Base-by-base conservation (phyloP, 1,140 invertebrate species). In the Meloidogyne hapla region DNA sequence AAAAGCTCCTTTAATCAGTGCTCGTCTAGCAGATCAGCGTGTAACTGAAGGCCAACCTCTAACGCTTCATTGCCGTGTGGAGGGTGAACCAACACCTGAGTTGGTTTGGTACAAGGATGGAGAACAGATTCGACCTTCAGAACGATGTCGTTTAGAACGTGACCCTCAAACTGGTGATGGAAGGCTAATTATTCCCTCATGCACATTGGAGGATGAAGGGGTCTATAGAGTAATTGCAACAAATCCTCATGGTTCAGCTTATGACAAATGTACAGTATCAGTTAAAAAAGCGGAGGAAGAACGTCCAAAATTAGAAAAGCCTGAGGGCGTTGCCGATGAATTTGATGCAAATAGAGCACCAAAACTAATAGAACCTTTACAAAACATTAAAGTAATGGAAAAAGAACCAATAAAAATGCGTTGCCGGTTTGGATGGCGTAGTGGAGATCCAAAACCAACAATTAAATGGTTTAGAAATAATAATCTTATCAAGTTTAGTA, bases 371-470 rank as follows among this genome's bases (percentile, higher is more conserved):
- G 75, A 83, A 40, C 85, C 85, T 26, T 69, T 86, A 67, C 79
- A 86, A 45, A 87, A 83, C 66, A 77, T 86, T 12, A 79, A 77
- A 64, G 80, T 85, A 18, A 79, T 79, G 1, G 93, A 95, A 88
- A 92, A 91, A 48, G 92, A 94, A 81, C 91, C 90, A 56, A 91
- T 94, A 28, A 92, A 91, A 56, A 91, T 96, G 81, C 91, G 91
- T 66, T 91, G 95, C 23, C 91, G 94, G 81, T 91, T 95, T 0
- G 48, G 18, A 56, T 56, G 48, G 48, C 12, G 12, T n/a, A 91
- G 93, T 81, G 93, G 93, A 2, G 92, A 93, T 83, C 94, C 94
- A 1, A 90, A 91, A 77, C 91, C 94, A 0, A 91, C 91, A 70
- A 90, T 96, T 0, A 92, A 91, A 83, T 87, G 85, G 84, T 87